phyloP scores from a whole-genome alignment of 2,888 invertebrate genomes.

The Phortica magna region DNA sequence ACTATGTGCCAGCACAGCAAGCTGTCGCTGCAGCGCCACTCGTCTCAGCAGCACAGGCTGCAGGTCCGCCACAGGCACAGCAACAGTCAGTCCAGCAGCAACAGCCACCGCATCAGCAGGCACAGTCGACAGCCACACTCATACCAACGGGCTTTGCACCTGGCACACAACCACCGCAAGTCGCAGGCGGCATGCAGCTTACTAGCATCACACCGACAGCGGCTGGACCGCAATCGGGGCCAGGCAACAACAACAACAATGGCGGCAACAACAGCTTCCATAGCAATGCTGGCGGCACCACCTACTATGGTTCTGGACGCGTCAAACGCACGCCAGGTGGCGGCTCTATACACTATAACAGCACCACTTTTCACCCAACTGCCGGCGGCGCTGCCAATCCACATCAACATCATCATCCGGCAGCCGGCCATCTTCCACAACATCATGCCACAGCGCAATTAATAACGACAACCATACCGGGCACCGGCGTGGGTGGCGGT shows the following conservation, averaged over 20 bases:
- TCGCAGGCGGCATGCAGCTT: slow-evolving; percentile 62
- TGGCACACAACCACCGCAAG: slow-evolving; percentile 49
- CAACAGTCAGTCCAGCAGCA: slow-evolving; percentile 38
- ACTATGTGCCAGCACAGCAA: slow-evolving; percentile 77
- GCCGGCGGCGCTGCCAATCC: slow-evolving; percentile 22
- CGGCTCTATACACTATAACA: slow-evolving; percentile 63
- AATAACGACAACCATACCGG: slow-evolving; percentile 48
- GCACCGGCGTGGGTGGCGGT: slow-evolving; percentile 52
- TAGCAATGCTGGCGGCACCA: slow-evolving; percentile 43
- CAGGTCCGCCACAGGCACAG: slow-evolving; percentile 49
- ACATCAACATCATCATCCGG: slow-evolving; percentile 33
- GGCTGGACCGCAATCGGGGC: slow-evolving; percentile 67
- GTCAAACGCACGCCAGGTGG: slow-evolving; percentile 73
- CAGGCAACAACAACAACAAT: slow-evolving; percentile 35
- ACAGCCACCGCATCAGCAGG: slow-evolving; percentile 44
- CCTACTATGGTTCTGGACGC: slow-evolving; percentile 61
- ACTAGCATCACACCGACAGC: slow-evolving; percentile 60
- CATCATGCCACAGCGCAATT: slow-evolving; percentile 54
- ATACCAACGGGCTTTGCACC: slow-evolving; percentile 36
- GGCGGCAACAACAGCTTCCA: neutral
- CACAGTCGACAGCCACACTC: slow-evolving; percentile 4
- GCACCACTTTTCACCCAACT: neutral
- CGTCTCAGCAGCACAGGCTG: slow-evolving; percentile 60
- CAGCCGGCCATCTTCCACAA: slow-evolving; percentile 32
- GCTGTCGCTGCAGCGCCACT: slow-evolving; percentile 72